These are phyloP conservation scores for Kryphioiulus occultus DNA, from an alignment of 2,888 invertebrate species.

Conservation along the genomic window DNA sequence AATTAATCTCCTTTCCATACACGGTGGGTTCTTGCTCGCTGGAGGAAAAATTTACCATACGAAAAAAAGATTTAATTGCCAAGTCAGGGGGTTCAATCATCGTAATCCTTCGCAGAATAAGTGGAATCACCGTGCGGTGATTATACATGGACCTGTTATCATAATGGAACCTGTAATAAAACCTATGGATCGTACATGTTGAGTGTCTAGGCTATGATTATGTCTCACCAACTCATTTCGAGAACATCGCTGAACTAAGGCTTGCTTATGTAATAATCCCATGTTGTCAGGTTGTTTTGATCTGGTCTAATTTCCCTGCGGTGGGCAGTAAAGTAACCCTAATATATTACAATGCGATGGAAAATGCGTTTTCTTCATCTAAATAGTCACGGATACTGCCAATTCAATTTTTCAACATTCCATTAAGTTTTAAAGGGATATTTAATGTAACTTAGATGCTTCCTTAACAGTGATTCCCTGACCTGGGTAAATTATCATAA, in stretches of 20 bases:
- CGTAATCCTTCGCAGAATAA: slow-evolving; percentile 15
- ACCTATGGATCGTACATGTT: background rate
- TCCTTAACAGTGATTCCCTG: no score
- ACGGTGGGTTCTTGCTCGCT: background rate
- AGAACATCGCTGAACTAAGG: background rate
- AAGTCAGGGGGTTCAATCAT: slow-evolving; percentile 18
- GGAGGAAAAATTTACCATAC: background rate
- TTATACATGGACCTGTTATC: slow-evolving; percentile 31
- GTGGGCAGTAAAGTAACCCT: background rate
- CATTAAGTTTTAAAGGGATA: no score
- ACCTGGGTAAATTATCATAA: no score
- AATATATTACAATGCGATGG: background rate
- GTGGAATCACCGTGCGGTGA: slow-evolving; percentile 15
- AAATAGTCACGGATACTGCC: background rate
- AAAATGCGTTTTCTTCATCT: background rate
- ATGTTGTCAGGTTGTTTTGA: slow-evolving; percentile 13
- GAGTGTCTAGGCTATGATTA: slow-evolving; percentile 18
- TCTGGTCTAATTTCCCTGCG: slow-evolving; percentile 4
- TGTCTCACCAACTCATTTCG: background rate
- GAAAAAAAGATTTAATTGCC: slow-evolving; percentile 3
- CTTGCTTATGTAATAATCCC: slow-evolving; percentile 12
- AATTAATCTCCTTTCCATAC: background rate
- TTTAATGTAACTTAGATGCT: no score
- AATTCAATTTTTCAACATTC: no score
- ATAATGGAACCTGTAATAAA: slow-evolving; percentile 22